A percentile compares a stretch with the other conserved stretches of the same genome.
Conservation (phyloP, 2,888 invertebrate species). For the Pollenia amentaria region DNA sequence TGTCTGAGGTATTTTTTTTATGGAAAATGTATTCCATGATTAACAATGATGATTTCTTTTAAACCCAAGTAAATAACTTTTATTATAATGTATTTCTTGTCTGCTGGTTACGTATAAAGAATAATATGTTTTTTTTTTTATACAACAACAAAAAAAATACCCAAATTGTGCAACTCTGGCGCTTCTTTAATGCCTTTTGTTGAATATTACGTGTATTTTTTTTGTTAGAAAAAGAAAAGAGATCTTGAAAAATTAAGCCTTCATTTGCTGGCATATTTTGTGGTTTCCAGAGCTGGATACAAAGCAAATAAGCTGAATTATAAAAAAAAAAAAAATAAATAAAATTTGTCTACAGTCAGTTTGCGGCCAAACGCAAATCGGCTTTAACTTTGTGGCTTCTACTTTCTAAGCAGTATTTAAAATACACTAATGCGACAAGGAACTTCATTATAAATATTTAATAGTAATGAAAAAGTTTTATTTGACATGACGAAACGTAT, state of each 20-base stretch:
- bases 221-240: slow-evolving; percentile 1
- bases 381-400: slow-evolving; percentile 66
- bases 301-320: slow-evolving; percentile 32
- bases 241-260: slow-evolving; percentile 56
- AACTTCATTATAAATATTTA: slow-evolving; percentile 47
- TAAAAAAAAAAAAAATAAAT: background rate
- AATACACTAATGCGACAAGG: slow-evolving; percentile 53
- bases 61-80: slow-evolving; percentile 30
- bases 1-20: background rate
- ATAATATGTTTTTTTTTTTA: slow-evolving; percentile 10
- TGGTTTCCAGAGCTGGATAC: slow-evolving; percentile 33
- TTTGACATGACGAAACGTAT: too few relatives aligned
- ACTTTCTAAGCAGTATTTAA: slow-evolving; percentile 47
- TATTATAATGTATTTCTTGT: slow-evolving; percentile 33
- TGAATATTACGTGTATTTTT: slow-evolving; percentile 26
- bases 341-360: background rate
- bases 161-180: slow-evolving; percentile 44
- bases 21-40: slow-evolving; percentile 39
- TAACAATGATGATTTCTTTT: slow-evolving; percentile 66
- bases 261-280: slow-evolving; percentile 61
- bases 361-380: slow-evolving; percentile 59
- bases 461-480: background rate
- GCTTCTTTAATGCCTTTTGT: slow-evolving; percentile 46
- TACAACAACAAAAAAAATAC: background rate
- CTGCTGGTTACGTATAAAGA: slow-evolving; percentile 21